Percentiles rank a stretch among this genome's conserved stretches.
phyloP scores from a whole-genome alignment of 2,113 vertebrate species.

The Mus musculus region DNA sequence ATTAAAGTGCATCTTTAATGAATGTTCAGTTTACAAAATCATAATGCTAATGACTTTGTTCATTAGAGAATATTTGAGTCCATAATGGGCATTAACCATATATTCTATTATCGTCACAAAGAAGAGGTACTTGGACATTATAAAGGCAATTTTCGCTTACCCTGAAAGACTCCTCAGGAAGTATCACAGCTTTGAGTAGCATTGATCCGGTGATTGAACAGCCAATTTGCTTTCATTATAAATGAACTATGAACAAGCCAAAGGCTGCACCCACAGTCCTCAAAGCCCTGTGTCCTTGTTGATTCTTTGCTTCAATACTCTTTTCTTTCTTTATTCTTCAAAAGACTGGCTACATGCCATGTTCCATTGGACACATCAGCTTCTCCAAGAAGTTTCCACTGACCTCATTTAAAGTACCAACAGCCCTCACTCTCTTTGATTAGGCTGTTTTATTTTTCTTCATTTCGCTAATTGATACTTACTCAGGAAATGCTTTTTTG shows the following conservation, averaged over 20 bases:
- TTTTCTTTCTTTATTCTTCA: background rate
- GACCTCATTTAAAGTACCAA: background rate
- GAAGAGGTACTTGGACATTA: conserved; percentile 23
- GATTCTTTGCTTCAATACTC: background rate
- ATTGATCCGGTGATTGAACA: background rate
- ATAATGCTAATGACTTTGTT: conserved; percentile 48
- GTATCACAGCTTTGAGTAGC: background rate
- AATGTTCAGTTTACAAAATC: conserved; percentile 64
- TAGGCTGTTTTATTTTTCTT: background rate
- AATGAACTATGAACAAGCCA: background rate
- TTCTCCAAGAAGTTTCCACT: background rate
- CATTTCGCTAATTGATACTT: background rate
- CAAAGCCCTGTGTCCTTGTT: background rate
- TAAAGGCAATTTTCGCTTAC: conserved; percentile 11
- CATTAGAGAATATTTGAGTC: conserved; percentile 26
- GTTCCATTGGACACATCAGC: background rate
- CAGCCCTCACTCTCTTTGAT: background rate
- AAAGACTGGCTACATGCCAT: background rate
- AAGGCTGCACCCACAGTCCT: background rate
- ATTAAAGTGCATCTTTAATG: conserved; percentile 28
- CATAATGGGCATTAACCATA: background rate
- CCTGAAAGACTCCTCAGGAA: background rate
- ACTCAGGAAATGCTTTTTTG: background rate
- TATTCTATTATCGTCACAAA: background rate
- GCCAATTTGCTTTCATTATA: background rate